Evolutionary conservation across 2,113 vertebrate genomes (phyloP).

Genomic region (Crocuta crocuta): DNA sequence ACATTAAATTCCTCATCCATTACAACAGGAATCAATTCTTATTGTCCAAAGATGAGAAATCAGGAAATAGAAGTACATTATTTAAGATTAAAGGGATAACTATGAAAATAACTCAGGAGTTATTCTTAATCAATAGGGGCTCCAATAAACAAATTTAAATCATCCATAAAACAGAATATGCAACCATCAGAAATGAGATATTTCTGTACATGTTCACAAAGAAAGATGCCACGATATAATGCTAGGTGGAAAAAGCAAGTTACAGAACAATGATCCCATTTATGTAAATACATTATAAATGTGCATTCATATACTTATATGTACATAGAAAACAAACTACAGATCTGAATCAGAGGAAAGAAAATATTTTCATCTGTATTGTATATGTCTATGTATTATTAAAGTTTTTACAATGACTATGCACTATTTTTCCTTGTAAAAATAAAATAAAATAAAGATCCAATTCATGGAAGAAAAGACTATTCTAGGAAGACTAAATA

Average conservation of each 20-base stretch:
- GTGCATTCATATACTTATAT: not conserved
- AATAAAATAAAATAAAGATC: constrained; percentile 25
- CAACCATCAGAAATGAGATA: not conserved
- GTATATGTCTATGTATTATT: not conserved
- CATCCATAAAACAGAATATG: not conserved
- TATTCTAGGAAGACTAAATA: not conserved
- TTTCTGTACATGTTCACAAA: not conserved
- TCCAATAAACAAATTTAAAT: constrained; percentile 42
- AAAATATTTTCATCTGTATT: constrained; percentile 31
- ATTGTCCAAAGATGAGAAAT: not conserved
- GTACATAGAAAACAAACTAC: not conserved
- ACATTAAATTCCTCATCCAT: not conserved
- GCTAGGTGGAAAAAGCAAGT: not conserved
- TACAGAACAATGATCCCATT: not conserved
- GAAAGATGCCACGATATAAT: not conserved
- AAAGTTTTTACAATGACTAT: constrained; percentile 2
- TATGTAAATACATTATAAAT: not conserved
- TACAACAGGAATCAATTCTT: not conserved
- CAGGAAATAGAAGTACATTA: not conserved
- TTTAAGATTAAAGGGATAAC: not conserved
- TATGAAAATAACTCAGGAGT: not conserved
- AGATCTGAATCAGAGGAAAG: not conserved
- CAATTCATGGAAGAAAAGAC: constrained; percentile 32
- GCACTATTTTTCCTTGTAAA: not conserved
- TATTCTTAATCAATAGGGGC: not conserved